Base-by-base conservation (phyloP, 30 jellyfish, hydroid and myxozoan species). In the Turritopsis rubra region DNA sequence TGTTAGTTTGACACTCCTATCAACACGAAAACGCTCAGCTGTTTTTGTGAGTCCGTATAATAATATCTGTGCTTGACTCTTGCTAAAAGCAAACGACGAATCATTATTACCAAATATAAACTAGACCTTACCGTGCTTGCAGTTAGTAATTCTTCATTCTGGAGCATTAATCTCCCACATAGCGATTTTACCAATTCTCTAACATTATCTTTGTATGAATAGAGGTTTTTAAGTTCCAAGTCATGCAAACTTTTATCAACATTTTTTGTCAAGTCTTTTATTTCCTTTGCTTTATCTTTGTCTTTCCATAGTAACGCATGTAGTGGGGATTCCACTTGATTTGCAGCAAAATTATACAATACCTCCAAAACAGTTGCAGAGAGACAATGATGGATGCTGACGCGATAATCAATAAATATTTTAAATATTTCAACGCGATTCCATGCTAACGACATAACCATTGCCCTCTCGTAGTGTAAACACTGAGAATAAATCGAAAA, bases 391-490 rank as follows among this genome's bases (percentile, higher is more conserved):
- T 71, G 84, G 81, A 92, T 54, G 73, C 84, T 88, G 71, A 92
- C 96, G 16, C 98, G 96, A 27, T 87, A 91, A 23, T 85, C 91
- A 28, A 85, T 81, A 31, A 92, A 86, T n/a, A 87, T 79, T 65
- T 85, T 89, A 23, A 92, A 95, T 81, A 92, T 87, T 20, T 88
- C 96, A 24, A 90, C 88, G 72, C 94, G 93, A 71, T 89, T 89
- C 74, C 75, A 81, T 29, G 86, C 93, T 71, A 92, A 79, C 8
- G 98, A 96, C 79, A 30, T 88, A 28, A 83, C 84, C 96, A 87
- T 92, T 52, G 90, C 95, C 41, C 24, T 68, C 52, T 92, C 94
- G 20, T 87, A 73, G 0, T 80, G 52, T 53, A 31, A 24, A 23
- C 52, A 84, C 87, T 80, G 28, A 52, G 52, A 19, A 68, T 3